Evolutionary conservation across 37 sponge, comb jelly and placozoan genomes (phyloP), one percentile per base, ranked within the genome.

Genomic region (Spongilla lacustris): DNA sequence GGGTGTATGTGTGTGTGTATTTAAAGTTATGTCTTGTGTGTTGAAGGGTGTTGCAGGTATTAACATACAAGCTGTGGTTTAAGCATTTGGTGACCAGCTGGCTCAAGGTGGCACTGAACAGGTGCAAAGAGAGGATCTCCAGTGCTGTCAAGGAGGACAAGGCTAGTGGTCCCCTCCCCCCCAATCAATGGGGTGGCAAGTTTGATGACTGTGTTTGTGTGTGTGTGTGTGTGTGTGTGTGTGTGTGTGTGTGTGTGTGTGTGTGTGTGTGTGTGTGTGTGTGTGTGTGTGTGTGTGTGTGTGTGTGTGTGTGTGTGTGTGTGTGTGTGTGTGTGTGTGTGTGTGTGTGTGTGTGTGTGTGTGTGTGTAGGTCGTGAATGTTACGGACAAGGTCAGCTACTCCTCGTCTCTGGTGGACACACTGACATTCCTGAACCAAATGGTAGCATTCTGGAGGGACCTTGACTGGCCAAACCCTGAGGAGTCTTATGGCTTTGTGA

Each of bases 381-480:
- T 33, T 19, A 67, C 48, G 6, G 91, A 86, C 27, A 30, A 77
- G 24, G 83, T 74, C 49, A 74, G 9, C 36, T 82, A 76, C 87
- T 91, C 91, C 49, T 69, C 87, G 26, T 87, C 87, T 46, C 84
- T 83, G 21, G 87, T 91, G 11, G 91, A 91, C 79, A 76, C 87
- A 9, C 14, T 32, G 23, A 68, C 71, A 9, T 71, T 76, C 76
- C 36, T 91, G 13, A 67, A 71, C 30, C 91, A 87, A 29, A 79
- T 91, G 23, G 70, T 46, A 34, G 29, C 36, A 23, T 83, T 82
- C 73, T 78, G 78, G 78, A 83, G 71, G 84, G 67, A 83, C 22
- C 79, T 89, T 25, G 70, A 83, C 14, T 89, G 89, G 89, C 89
- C 89, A 6, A 79, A 50, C 35, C 31, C 78, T 0, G 74, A 22